Conservation (phyloP, 2,797 vertebrate genomes). For the Phalanger gymnotis region DNA sequence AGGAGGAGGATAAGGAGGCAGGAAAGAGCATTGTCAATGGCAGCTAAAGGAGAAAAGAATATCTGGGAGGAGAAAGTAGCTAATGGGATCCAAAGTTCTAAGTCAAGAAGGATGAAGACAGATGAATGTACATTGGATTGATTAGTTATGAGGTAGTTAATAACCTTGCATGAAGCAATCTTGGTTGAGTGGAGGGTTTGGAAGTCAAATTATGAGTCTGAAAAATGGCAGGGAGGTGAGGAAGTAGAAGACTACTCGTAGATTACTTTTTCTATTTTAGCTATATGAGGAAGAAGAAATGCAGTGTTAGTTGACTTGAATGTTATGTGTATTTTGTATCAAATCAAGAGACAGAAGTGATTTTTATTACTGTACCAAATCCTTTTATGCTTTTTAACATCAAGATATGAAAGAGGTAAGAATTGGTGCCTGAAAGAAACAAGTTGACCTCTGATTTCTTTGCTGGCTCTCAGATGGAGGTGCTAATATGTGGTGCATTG, state of each 20-base stretch:
- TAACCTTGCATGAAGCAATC: slow-evolving; percentile 23
- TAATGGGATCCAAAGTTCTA: slow-evolving; percentile 10
- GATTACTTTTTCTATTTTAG: neutral
- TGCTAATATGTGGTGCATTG: neutral
- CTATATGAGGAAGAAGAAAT: neutral
- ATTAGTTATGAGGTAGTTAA: neutral
- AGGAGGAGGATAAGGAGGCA: neutral
- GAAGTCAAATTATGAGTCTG: neutral
- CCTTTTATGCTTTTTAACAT: neutral
- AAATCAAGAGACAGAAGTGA: neutral
- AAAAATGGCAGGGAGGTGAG: neutral
- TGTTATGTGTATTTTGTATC: neutral
- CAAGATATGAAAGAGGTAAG: too few relatives aligned
- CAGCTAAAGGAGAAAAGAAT: slow-evolving; percentile 27
- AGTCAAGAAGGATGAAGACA: slow-evolving; percentile 16
- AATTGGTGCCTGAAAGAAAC: neutral
- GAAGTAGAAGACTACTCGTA: slow-evolving; percentile 10
- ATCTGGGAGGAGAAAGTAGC: slow-evolving; percentile 39
- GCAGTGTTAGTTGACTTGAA: neutral
- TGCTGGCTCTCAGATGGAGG: neutral
- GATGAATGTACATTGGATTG: slow-evolving; percentile 16
- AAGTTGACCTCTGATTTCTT: neutral
- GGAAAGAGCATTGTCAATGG: neutral
- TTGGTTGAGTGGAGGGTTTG: neutral
- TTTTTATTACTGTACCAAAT: neutral